These are phyloP conservation scores for Nematopogon swammerdamellus DNA, from an alignment of 2,888 invertebrate genomes.

Conservation along the genomic window DNA sequence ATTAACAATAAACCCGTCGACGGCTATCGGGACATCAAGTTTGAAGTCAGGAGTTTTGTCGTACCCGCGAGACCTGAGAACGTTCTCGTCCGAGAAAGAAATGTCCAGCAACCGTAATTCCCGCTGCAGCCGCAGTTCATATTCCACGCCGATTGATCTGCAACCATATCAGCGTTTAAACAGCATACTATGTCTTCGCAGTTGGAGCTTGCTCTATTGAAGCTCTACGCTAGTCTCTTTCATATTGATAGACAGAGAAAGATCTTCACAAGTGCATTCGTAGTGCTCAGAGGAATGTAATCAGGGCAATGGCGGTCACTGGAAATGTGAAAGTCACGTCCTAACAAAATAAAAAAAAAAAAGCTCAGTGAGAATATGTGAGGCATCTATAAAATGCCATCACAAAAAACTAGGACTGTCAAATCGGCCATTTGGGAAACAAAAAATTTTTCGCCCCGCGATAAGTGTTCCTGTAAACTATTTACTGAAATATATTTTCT, in stretches of 20 bases:
- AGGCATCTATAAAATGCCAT: no score
- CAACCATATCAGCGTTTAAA: slow-evolving; percentile 16
- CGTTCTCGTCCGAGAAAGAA: slow-evolving; percentile 67
- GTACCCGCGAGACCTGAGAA: slow-evolving; percentile 77
- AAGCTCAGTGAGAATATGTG: no score
- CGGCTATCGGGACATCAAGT: slow-evolving; percentile 82
- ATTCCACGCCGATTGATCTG: slow-evolving; percentile 80
- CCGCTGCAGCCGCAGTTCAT: slow-evolving; percentile 72
- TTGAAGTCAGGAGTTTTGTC: slow-evolving; percentile 96
- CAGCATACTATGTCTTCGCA: slow-evolving; percentile 1
- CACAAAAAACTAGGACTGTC: no score
- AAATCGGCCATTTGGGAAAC: no score
- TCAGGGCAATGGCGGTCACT: no score
- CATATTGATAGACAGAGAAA: no score
- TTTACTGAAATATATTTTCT: no score
- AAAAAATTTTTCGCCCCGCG: no score
- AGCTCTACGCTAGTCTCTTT: not conserved
- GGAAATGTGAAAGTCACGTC: no score
- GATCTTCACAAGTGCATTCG: not conserved
- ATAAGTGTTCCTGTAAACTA: no score
- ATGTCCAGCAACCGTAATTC: slow-evolving; percentile 51
- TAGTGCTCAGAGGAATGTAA: no score
- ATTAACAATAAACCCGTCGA: slow-evolving; percentile 81
- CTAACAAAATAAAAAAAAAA: no score
- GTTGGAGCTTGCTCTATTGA: not conserved